Conservation (phyloP, 1,140 invertebrate species). For the Hyposmocoma kahamanoa region DNA sequence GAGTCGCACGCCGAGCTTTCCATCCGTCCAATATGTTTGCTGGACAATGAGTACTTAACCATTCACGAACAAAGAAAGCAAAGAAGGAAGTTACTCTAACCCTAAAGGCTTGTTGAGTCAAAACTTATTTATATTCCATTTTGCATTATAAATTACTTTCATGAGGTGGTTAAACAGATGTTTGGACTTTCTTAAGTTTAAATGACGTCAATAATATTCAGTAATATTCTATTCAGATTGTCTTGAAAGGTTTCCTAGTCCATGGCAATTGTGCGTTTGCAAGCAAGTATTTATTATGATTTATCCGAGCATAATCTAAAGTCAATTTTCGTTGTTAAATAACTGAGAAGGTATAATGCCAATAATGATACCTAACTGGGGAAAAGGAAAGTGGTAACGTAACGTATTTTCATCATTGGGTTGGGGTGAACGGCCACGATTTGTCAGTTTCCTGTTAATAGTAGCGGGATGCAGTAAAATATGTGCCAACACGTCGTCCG, state of each 20-base stretch:
- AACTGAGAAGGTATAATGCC: slow-evolving; percentile 3
- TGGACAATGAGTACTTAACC: too few relatives aligned
- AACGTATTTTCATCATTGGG: background rate
- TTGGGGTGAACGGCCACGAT: slow-evolving; percentile 8
- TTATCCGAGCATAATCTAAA: slow-evolving; percentile 1
- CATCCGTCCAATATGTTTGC: background rate
- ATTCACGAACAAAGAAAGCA: too few relatives aligned
- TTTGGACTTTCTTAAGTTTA: too few relatives aligned
- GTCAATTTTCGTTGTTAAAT: background rate
- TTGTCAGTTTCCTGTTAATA: slow-evolving; percentile 13
- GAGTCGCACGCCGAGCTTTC: background rate
- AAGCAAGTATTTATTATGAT: background rate
- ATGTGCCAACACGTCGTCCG: too few relatives aligned
- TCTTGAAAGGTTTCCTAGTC: background rate
- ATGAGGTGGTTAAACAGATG: too few relatives aligned
- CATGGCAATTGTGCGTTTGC: background rate
- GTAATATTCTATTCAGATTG: background rate
- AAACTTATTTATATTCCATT: too few relatives aligned
- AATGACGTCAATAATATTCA: too few relatives aligned
- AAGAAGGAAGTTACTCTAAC: too few relatives aligned
- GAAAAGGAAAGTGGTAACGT: slow-evolving; percentile 1
- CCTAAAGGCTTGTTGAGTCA: too few relatives aligned
- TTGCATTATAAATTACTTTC: too few relatives aligned
- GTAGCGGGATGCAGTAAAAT: too few relatives aligned
- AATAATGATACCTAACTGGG: background rate